Evolutionary conservation across 2,888 invertebrate genomes (phyloP), one percentile per base, ranked within the genome.

Genomic region (Drosophila testacea): DNA sequence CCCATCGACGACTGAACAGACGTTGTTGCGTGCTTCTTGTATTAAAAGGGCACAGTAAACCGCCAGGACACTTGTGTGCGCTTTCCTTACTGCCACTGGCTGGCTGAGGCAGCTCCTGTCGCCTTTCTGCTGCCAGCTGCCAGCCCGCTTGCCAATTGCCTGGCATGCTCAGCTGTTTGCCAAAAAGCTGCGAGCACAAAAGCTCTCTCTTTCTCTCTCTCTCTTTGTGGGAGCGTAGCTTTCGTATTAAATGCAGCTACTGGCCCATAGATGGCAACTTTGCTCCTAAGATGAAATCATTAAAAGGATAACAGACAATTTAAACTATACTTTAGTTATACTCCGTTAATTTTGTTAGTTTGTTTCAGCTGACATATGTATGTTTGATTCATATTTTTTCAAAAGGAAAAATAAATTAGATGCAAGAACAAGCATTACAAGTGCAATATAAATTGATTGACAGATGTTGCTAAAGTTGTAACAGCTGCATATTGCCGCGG

Each of bases 1-100:
- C 83, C 83, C 89, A 83, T 85, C 77, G 77, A 80, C 84, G 89
- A 91, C 91, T 91, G 83, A 90, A 75, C 79, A 73, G 69, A 63
- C 65, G 68, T 44, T 64, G 77, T 74, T 57, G 70, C 69, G 75
- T 76, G 77, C 73, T 41, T 66, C 69, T 64, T 70, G 71, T 86
- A 85, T 84, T 82, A 81, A 85, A 81, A 81, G 81, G 73, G 39
- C 67, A 64, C 69, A 75, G 68, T 56, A 46, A 66, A 66, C 36
- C 64, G 67, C 69, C 73, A 88, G 84, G 87, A 88, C 84, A 88
- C 84, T 87, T 87, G 79, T 83, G 79, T 84, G 82, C 66, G 78
- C 81, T 88, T 82, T 67, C 59, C 69, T 54, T 50, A 65, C 57
- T 52, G 77, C 63, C 64, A 61, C 60, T 74, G 47, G 61, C 51